phyloP scores from a whole-genome alignment of 2,797 vertebrate genomes.

The Australoheros facetus region DNA sequence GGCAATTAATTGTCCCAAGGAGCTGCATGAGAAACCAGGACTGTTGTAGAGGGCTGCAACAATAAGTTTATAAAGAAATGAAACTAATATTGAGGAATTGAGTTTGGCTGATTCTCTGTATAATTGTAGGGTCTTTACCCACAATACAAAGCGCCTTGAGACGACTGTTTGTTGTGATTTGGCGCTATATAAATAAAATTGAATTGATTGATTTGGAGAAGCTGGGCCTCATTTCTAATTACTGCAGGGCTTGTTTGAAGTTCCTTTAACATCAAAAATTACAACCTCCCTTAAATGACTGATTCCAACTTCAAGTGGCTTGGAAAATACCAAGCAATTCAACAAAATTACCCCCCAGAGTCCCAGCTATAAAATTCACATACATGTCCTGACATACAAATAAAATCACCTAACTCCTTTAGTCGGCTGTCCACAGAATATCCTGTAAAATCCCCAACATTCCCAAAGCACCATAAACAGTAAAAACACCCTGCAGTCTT shows the following conservation, averaged over 20 bases:
- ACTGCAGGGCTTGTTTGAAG: not conserved
- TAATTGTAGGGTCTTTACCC: too few species aligned
- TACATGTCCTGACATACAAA: not conserved
- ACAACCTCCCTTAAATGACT: not conserved
- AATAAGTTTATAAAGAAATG: too few species aligned
- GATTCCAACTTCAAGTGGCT: not conserved
- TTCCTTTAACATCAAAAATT: not conserved
- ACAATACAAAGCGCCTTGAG: too few species aligned
- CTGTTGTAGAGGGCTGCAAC: too few species aligned
- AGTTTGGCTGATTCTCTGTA: not conserved
- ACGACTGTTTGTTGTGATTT: too few species aligned
- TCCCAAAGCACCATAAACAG: not conserved
- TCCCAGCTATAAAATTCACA: not conserved
- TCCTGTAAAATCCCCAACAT: constrained; percentile 2
- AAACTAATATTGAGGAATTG: not conserved
- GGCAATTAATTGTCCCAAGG: too few species aligned
- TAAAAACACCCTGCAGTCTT: not conserved
- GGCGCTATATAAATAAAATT: too few species aligned
- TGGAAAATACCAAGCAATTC: not conserved
- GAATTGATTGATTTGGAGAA: not conserved
- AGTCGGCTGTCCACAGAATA: not conserved
- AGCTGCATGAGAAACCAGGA: too few species aligned
- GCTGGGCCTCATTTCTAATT: not conserved
- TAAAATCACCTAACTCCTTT: not conserved
- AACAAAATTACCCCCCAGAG: not conserved